Conservation (phyloP, 2,797 vertebrate species). For the Carduelis carduelis region DNA sequence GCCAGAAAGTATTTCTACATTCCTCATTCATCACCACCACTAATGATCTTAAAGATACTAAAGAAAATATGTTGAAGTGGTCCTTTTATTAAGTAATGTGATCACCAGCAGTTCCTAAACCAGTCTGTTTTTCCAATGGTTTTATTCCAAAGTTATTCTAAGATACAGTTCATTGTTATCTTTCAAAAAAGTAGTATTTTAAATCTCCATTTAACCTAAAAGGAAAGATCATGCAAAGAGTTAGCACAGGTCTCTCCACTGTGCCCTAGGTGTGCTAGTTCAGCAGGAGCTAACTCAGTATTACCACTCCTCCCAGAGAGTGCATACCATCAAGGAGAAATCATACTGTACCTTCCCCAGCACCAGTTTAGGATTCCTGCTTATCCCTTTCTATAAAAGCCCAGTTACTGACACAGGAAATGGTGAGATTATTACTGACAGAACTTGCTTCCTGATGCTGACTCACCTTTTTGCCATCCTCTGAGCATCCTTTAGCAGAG, state of each 20-base stretch:
- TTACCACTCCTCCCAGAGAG: background rate
- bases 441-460: background rate
- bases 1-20: background rate
- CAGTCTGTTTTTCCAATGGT: background rate
- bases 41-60: background rate
- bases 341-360: background rate
- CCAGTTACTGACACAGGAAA: background rate
- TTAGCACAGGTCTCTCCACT: background rate
- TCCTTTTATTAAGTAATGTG: background rate
- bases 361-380: background rate
- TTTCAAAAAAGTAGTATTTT: background rate
- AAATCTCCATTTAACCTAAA: background rate
- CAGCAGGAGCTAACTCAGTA: background rate
- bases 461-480: background rate
- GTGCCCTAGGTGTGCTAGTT: background rate
- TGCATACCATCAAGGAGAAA: background rate
- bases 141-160: background rate
- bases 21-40: background rate
- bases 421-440: background rate
- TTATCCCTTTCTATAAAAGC: background rate
- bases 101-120: background rate
- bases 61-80: background rate
- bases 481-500: background rate
- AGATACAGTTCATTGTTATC: background rate
- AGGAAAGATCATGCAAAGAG: background rate